Conservation (phyloP, 1,140 invertebrate species). For the Calosoma granatense region DNA sequence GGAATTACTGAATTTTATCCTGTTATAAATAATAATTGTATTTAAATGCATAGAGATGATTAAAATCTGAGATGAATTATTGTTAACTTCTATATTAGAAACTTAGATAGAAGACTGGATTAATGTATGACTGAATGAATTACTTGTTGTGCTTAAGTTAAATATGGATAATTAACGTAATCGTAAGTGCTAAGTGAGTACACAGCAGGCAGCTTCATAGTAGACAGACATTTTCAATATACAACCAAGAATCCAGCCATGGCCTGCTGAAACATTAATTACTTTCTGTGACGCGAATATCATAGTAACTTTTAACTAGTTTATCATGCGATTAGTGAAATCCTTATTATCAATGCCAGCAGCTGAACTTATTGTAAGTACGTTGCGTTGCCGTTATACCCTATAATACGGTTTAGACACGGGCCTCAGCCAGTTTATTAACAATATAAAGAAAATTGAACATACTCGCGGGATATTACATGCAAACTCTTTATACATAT, state of each 20-base stretch:
- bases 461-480: background rate
- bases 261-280: constrained; percentile 4
- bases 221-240: background rate
- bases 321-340: constrained; percentile 5
- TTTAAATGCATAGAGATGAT: too few species aligned
- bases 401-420: background rate
- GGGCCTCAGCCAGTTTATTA: background rate
- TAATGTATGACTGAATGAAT: too few species aligned
- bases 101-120: too few species aligned
- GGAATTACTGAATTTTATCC: too few species aligned
- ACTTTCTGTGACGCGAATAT: background rate
- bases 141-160: too few species aligned
- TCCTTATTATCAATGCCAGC: constrained; percentile 2
- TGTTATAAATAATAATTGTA: too few species aligned
- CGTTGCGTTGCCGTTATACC: background rate
- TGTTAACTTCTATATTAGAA: too few species aligned
- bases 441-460: background rate
- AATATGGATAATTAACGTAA: too few species aligned
- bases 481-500: background rate
- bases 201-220: background rate
- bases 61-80: too few species aligned
- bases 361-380: constrained; percentile 4
- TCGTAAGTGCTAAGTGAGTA: too few species aligned
- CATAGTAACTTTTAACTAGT: constrained; percentile 2
- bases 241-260: background rate